phyloP scores from a whole-genome alignment of 2,113 vertebrate species.

The Stomatorhinus ivindoensis region DNA sequence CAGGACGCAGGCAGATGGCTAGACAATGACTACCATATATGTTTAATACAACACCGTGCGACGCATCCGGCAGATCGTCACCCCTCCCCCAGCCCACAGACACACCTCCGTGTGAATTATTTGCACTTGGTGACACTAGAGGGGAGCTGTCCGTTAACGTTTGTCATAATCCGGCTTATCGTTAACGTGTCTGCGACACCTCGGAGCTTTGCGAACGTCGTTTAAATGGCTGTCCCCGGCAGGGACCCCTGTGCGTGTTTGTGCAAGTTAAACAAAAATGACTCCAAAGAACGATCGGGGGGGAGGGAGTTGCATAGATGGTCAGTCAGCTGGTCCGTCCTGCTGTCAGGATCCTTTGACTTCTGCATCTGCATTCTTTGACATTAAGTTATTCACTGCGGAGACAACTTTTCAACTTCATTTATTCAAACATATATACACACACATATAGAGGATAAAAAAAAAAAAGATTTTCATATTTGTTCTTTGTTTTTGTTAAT shows the following conservation, averaged over 20 bases:
- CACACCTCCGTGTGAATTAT: not conserved
- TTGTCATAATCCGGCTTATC: constrained; percentile 1
- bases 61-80: not conserved
- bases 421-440: constrained; percentile 24
- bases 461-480: not conserved
- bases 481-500: not conserved
- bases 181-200: not conserved
- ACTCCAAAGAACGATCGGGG: constrained; percentile 46
- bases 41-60: constrained; percentile 9
- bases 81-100: not conserved
- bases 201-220: not conserved
- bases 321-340: constrained; percentile 19
- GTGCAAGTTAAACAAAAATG: constrained; percentile 23
- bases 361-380: not conserved
- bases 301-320: constrained; percentile 11
- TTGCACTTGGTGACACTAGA: not conserved
- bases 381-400: not conserved
- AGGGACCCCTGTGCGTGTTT: not conserved
- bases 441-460: too few relatives aligned
- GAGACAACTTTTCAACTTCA: not conserved
- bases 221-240: constrained; percentile 1
- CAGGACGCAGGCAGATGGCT: constrained; percentile 24
- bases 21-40: constrained; percentile 17
- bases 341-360: constrained; percentile 25
- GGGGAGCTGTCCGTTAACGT: not conserved